These are phyloP conservation scores for Tolmerus cingulatus DNA, from an alignment of 2,888 invertebrate species.

Conservation along the genomic window DNA sequence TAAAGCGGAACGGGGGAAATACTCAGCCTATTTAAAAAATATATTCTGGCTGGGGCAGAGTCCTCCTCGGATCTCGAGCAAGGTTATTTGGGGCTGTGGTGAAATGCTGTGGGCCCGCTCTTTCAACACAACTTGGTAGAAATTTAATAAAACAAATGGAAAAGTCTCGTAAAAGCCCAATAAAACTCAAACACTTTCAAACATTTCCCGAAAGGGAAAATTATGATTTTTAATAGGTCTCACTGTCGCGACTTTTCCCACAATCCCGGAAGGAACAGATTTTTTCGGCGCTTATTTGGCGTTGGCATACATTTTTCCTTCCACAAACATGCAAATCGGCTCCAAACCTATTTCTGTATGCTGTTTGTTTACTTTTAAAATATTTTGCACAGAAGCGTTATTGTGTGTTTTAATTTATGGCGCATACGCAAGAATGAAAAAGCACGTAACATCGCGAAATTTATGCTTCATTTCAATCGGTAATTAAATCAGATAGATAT, in stretches of 20 bases:
- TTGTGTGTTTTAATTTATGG: neutral
- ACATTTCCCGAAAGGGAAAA: neutral
- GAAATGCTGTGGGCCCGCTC: neutral
- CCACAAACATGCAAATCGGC: neutral
- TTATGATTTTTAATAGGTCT: neutral
- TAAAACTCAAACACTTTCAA: neutral
- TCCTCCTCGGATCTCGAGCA: neutral
- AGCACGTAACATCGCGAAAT: neutral
- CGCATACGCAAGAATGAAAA: neutral
- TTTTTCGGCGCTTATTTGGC: neutral
- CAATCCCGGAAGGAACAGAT: neutral
- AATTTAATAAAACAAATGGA: constrained; percentile 16
- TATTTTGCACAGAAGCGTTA: neutral
- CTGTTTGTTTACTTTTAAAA: neutral
- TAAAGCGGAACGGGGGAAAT: neutral
- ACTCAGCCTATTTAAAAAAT: neutral
- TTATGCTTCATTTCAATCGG: neutral
- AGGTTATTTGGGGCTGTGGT: neutral
- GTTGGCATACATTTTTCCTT: neutral
- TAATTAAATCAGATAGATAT: neutral
- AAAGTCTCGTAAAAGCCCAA: neutral
- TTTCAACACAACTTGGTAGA: neutral
- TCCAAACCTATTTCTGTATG: neutral
- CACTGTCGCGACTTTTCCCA: neutral
- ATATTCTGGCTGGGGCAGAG: neutral